Percentiles rank a stretch among this genome's conserved stretches.
Evolutionary conservation across 2,888 invertebrate species (phyloP).

Genomic region (Rhopalosiphum nymphaeae): DNA sequence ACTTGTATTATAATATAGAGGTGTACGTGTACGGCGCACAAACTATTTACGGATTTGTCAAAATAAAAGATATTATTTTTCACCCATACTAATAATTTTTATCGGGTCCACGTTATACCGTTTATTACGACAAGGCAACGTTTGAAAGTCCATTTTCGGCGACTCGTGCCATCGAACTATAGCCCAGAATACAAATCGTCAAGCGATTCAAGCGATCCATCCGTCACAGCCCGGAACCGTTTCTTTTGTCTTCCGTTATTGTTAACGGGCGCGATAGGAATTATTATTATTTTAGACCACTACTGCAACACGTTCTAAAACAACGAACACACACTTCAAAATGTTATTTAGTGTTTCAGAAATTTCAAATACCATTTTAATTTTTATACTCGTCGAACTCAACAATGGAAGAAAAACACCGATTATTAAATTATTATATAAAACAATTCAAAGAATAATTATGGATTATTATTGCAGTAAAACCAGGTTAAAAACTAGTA

Average conservation of each 20-base stretch:
- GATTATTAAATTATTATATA: background rate
- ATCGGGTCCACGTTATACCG: background rate
- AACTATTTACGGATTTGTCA: background rate
- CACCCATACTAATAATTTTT: background rate
- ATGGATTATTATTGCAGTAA: background rate
- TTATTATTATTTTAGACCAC: background rate
- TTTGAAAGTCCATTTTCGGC: background rate
- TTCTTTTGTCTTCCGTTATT: background rate
- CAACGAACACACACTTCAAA: background rate
- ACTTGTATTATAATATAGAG: background rate
- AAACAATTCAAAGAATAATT: background rate
- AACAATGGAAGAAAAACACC: background rate
- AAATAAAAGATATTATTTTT: background rate
- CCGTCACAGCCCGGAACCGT: background rate
- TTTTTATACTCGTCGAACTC: background rate
- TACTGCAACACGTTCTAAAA: background rate
- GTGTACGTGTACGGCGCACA: background rate
- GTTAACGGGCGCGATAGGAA: background rate
- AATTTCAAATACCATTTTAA: background rate
- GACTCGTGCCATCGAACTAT: background rate
- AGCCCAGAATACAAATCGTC: constrained; percentile 11
- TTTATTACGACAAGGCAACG: background rate
- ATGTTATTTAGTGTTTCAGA: background rate
- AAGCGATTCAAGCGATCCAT: background rate
- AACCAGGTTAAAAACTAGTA: background rate